These are phyloP conservation scores for Phodopus roborovskii DNA, from an alignment of 2,113 vertebrate genomes.

Conservation along the genomic window DNA sequence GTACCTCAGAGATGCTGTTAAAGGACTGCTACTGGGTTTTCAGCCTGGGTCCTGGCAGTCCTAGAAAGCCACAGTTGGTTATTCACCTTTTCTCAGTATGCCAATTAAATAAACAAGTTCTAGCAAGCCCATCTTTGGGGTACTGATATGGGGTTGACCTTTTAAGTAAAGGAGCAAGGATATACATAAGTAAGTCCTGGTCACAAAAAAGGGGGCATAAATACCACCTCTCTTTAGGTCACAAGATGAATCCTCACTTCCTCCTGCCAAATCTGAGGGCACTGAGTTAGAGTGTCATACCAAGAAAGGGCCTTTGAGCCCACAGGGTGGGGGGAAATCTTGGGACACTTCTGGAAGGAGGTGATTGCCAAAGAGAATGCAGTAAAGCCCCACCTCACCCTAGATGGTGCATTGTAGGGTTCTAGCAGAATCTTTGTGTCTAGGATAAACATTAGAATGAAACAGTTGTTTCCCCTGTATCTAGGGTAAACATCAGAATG, in stretches of 20 bases:
- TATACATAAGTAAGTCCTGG: background rate
- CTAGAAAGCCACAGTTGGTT: background rate
- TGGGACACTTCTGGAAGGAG: slow-evolving; percentile 39
- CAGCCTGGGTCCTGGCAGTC: background rate
- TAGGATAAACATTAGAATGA: background rate
- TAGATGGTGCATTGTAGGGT: background rate
- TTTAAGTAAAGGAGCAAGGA: background rate
- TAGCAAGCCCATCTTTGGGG: background rate
- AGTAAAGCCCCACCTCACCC: background rate
- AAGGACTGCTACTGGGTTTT: background rate
- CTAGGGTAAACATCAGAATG: background rate
- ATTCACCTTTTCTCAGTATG: background rate
- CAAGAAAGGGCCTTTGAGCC: background rate
- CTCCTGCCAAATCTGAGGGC: background rate
- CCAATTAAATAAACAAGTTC: background rate
- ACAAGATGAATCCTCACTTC: background rate
- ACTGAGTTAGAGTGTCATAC: background rate
- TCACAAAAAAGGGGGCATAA: background rate
- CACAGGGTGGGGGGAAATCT: background rate
- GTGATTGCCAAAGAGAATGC: background rate
- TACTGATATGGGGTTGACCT: background rate
- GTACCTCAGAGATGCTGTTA: background rate
- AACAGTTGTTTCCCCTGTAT: background rate
- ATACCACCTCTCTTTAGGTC: background rate
- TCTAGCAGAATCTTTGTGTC: background rate